Conservation (phyloP, 2,888 invertebrate genomes). For the Schizotus pectinicornis region DNA sequence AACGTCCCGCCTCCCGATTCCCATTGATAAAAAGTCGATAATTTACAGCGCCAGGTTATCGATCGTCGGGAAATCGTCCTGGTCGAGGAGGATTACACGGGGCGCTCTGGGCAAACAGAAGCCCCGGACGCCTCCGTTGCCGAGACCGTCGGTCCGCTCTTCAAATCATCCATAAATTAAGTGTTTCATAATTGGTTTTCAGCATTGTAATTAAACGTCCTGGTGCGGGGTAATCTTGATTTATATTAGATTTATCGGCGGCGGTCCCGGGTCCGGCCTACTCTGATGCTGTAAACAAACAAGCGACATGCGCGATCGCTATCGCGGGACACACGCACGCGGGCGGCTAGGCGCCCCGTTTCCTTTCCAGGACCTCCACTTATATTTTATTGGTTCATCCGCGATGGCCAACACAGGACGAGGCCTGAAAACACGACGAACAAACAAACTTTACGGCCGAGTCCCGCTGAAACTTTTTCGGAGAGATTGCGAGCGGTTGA, state of each 20-base stretch:
- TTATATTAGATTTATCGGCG: slow-evolving; percentile 52
- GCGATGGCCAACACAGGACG: slow-evolving; percentile 10
- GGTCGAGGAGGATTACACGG: slow-evolving; percentile 5
- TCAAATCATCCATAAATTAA: slow-evolving; percentile 51
- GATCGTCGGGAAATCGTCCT: slow-evolving; percentile 7
- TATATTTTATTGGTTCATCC: slow-evolving; percentile 25
- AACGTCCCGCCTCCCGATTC: slow-evolving; percentile 43
- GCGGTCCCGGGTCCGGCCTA: slow-evolving; percentile 31
- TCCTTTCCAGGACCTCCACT: slow-evolving; percentile 21
- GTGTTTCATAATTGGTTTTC: slow-evolving; percentile 58
- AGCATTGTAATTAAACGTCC: slow-evolving; percentile 56
- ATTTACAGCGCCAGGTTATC: slow-evolving; percentile 22
- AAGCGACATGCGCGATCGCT: slow-evolving; percentile 51
- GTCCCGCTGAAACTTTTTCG: no score
- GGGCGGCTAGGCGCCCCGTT: slow-evolving; percentile 23
- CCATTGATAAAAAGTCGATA: slow-evolving; percentile 40
- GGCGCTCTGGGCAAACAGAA: slow-evolving; percentile 32
- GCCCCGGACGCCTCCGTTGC: slow-evolving; percentile 29
- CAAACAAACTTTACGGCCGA: not conserved
- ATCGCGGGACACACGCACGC: slow-evolving; percentile 43
- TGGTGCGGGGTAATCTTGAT: slow-evolving; percentile 49
- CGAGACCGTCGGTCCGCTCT: slow-evolving; percentile 15
- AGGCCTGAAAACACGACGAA: slow-evolving; percentile 3
- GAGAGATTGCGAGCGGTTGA: no score
- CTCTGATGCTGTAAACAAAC: slow-evolving; percentile 33